Evolutionary conservation across 2,888 invertebrate genomes (phyloP).

Genomic region (Drosophila pegasa): DNA sequence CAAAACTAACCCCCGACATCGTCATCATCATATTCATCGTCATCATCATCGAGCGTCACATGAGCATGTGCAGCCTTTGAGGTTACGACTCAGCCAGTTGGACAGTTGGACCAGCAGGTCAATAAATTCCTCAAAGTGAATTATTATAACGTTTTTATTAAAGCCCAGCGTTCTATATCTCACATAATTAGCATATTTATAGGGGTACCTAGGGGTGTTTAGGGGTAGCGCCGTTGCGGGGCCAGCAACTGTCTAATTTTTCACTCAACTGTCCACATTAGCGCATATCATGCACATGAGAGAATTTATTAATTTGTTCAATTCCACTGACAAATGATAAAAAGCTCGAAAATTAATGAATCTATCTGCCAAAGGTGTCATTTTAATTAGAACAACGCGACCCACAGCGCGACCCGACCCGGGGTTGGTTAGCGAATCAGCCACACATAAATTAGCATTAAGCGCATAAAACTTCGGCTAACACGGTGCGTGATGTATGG

Average conservation of each 20-base stretch:
- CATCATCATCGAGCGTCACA: conserved; percentile 58
- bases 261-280: conserved; percentile 78
- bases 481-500: conserved; percentile 17
- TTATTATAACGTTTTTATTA: conserved; percentile 78
- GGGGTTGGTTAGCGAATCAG: conserved; percentile 20
- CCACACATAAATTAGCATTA: conserved; percentile 42
- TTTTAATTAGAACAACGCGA: conserved; percentile 66
- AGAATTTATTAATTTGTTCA: conserved; percentile 78
- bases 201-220: conserved; percentile 45
- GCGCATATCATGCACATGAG: conserved; percentile 54
- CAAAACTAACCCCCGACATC: conserved; percentile 52
- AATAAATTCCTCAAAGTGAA: conserved; percentile 76
- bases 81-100: conserved; percentile 53
- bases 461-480: conserved; percentile 14
- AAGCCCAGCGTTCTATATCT: conserved; percentile 59
- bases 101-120: conserved; percentile 52
- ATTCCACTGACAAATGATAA: conserved; percentile 78
- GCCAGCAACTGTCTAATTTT: conserved; percentile 68
- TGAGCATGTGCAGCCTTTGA: conserved; percentile 79
- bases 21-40: conserved; percentile 27
- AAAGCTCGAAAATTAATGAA: conserved; percentile 72
- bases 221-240: conserved; percentile 7
- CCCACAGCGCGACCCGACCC: not conserved
- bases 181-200: conserved; percentile 75
- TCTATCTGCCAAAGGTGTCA: conserved; percentile 66